These are phyloP conservation scores for Drosophila setifemur DNA, from an alignment of 1,140 invertebrate species.

Conservation along the genomic window DNA sequence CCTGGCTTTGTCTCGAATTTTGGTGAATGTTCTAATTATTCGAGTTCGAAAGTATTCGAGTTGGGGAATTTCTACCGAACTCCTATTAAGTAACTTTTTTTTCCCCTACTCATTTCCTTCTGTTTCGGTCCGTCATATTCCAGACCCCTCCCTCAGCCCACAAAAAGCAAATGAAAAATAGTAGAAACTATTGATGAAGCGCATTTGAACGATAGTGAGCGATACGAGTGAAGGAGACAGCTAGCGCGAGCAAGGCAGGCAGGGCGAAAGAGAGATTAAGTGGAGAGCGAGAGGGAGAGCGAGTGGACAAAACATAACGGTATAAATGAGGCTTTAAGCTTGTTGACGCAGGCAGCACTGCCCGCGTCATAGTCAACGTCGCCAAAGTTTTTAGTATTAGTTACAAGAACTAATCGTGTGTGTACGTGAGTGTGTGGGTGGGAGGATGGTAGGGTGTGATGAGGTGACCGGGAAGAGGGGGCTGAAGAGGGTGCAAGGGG, in stretches of 20 bases:
- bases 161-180: conserved; percentile 60
- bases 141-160: background rate
- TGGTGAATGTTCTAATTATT: too few species aligned
- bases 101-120: background rate
- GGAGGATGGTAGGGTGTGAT: too few species aligned
- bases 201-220: conserved; percentile 49
- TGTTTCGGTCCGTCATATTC: too few species aligned
- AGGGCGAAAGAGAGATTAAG: conserved; percentile 14
- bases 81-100: too few species aligned
- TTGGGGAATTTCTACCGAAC: too few species aligned
- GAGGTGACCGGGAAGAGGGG: background rate
- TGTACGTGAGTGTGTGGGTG: background rate
- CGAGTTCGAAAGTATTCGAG: too few species aligned
- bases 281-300: conserved; percentile 8
- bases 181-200: conserved; percentile 81
- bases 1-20: too few species aligned
- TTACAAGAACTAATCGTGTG: conserved; percentile 42
- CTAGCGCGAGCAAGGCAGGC: background rate
- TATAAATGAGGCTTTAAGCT: conserved; percentile 81
- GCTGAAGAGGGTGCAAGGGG: background rate
- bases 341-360: conserved; percentile 34
- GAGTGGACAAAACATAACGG: conserved; percentile 57
- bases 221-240: background rate
- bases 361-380: background rate
- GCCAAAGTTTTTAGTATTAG: conserved; percentile 47